phyloP scores from a whole-genome alignment of 1,140 invertebrate species.

The Mylabris phalerata region DNA sequence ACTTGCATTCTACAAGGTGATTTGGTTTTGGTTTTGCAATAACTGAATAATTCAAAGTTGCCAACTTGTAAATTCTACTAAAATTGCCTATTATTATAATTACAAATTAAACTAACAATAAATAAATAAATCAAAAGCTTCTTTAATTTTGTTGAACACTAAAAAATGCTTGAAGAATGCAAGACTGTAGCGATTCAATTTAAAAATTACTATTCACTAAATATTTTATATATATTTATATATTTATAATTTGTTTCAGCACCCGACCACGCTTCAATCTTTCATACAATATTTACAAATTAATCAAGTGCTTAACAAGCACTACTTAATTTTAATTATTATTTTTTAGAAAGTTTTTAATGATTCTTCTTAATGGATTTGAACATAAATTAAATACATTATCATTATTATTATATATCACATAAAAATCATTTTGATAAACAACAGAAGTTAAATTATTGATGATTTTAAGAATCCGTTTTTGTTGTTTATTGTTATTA shows the following conservation, averaged over 20 bases:
- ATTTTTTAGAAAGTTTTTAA: too few relatives aligned
- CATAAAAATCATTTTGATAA: slow-evolving; percentile 27
- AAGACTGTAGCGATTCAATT: slow-evolving; percentile 2
- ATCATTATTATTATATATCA: slow-evolving; percentile 24
- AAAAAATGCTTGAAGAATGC: slow-evolving; percentile 13
- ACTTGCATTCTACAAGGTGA: slow-evolving; percentile 8
- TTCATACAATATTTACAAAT: slow-evolving; percentile 34
- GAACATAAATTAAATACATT: slow-evolving; percentile 21
- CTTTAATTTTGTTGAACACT: not conserved
- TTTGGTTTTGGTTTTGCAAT: not conserved
- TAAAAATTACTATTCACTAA: slow-evolving; percentile 22
- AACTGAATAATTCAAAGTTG: not conserved
- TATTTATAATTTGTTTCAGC: slow-evolving; percentile 22
- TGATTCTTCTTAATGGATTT: not conserved
- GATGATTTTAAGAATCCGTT: too few relatives aligned
- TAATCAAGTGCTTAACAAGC: slow-evolving; percentile 22
- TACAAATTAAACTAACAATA: not conserved
- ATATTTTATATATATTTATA: slow-evolving; percentile 1
- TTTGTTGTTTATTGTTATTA: slow-evolving; percentile 10
- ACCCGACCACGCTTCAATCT: slow-evolving; percentile 22
- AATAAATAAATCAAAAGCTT: slow-evolving; percentile 6
- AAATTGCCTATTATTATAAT: not conserved
- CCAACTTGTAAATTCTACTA: not conserved
- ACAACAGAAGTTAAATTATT: slow-evolving; percentile 25
- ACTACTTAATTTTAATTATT: too few relatives aligned